These are phyloP conservation scores for Albula goreensis DNA, from an alignment of 2,113 vertebrate genomes.

Conservation along the genomic window DNA sequence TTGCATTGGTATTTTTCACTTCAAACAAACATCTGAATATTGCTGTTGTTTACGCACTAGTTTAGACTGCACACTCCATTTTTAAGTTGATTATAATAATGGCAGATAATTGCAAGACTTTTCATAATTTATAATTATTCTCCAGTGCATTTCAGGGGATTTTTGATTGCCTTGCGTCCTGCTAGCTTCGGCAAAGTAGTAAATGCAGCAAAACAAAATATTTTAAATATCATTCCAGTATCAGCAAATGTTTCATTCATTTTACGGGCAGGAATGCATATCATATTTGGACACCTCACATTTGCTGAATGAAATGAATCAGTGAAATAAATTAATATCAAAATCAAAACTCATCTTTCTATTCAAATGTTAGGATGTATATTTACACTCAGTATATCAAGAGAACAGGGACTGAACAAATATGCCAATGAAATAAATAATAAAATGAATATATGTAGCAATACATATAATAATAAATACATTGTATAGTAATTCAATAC, in stretches of 20 bases:
- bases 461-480: too few species aligned
- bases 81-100: conserved; percentile 59
- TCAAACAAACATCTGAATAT: neutral
- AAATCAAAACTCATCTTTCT: too few species aligned
- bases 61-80: conserved; percentile 38
- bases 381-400: neutral
- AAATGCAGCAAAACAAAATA: neutral
- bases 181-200: conserved; percentile 1
- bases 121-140: conserved; percentile 49
- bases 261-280: neutral
- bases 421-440: too few species aligned
- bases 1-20: neutral
- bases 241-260: neutral
- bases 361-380: neutral
- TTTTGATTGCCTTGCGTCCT: conserved; percentile 38
- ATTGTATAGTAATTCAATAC: too few species aligned
- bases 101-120: conserved; percentile 45
- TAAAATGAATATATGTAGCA: too few species aligned
- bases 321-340: neutral
- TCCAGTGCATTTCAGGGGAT: conserved; percentile 44
- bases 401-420: too few species aligned
- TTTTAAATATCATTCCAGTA: neutral
- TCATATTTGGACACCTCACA: neutral
- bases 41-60: neutral
- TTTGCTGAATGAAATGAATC: neutral